Evolutionary conservation across 2,888 invertebrate species (phyloP), one percentile per base, ranked within the genome.

Genomic region (Caenorhabditis angaria): DNA sequence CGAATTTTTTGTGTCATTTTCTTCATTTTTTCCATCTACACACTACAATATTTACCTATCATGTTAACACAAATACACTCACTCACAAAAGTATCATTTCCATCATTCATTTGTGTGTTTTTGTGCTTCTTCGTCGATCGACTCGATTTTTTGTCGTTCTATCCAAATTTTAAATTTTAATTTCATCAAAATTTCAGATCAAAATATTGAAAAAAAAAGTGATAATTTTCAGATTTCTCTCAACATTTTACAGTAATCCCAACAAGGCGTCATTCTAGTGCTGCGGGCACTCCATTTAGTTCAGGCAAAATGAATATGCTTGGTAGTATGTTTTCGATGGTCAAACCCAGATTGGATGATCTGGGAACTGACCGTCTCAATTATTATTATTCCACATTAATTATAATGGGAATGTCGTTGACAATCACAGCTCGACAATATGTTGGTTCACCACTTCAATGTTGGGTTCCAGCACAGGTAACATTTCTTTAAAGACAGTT

Each of bases 371-470:
- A 85, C 71, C 80, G 85, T 41, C 65, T 84, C 50, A 85, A 85
- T 56, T 85, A 85, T 60, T 86, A 84, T 63, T 85, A 85, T 61
- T 81, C 85, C 0, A 77, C 84, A 4, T 74, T 85, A 27, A 82
- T 85, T 47, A 85, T 85, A 50, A 78, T 79, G 67, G 61, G 72
- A 14, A 76, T 80, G 68, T 75, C 81, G 24, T 53, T 82, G 57
- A 78, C 76, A 1, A 71, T 82, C 61, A 78, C 80, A 6, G 85
- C 85, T 25, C 70, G 77, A 35, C 85, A 86, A 66, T 87, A 87
- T 61, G 86, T 86, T 32, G 86, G 86, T 22, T 81, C 85, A n/a
- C 86, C 86, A 14, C 71, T 86, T 8, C 86, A 86, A 63, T 86
- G 86, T 56, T 86, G 86, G 85, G 84, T 85, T 10, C 85, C 84